Percentiles rank a stretch among this genome's conserved stretches.
Conservation (phyloP, 1,140 invertebrate species). For the Aphelenchoides fujianensis region DNA sequence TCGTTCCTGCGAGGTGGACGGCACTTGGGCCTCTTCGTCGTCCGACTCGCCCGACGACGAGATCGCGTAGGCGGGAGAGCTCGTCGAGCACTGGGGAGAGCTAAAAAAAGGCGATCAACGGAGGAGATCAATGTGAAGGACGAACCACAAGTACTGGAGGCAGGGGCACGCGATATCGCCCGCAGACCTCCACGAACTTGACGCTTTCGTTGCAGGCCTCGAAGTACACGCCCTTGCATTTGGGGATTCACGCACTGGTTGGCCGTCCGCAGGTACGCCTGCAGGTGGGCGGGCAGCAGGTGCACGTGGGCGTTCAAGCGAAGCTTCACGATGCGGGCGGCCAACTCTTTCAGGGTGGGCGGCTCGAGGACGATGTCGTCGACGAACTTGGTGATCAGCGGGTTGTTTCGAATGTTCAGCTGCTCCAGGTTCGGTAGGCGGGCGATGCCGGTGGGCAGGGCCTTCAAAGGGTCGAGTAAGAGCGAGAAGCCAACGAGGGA, state of each 20-base stretch:
- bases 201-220: slow-evolving; percentile 91
- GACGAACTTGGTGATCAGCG: slow-evolving; percentile 85
- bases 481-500: too few relatives aligned
- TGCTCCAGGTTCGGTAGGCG: slow-evolving; percentile 78
- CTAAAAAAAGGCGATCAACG: slow-evolving; percentile 23
- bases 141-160: slow-evolving; percentile 89
- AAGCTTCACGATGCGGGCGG: slow-evolving; percentile 69
- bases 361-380: slow-evolving; percentile 83
- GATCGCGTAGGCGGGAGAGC: slow-evolving; percentile 36
- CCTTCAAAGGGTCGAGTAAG: too few relatives aligned
- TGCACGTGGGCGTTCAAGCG: slow-evolving; percentile 63
- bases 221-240: slow-evolving; percentile 96
- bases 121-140: too few relatives aligned
- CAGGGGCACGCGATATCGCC: slow-evolving; percentile 91
- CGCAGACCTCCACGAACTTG: slow-evolving; percentile 98
- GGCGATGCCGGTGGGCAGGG: slow-evolving; percentile 88
- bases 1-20: slow-evolving; percentile 36
- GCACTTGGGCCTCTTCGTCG: slow-evolving; percentile 21
- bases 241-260: slow-evolving; percentile 91
- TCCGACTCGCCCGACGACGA: slow-evolving; percentile 42
- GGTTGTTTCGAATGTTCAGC: slow-evolving; percentile 90
- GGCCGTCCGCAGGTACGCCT: slow-evolving; percentile 77
- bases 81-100: slow-evolving; percentile 36
- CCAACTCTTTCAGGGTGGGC: slow-evolving; percentile 82
- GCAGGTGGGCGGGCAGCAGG: slow-evolving; percentile 73